phyloP scores from a whole-genome alignment of 2,113 vertebrate species.

The Carassius auratus region DNA sequence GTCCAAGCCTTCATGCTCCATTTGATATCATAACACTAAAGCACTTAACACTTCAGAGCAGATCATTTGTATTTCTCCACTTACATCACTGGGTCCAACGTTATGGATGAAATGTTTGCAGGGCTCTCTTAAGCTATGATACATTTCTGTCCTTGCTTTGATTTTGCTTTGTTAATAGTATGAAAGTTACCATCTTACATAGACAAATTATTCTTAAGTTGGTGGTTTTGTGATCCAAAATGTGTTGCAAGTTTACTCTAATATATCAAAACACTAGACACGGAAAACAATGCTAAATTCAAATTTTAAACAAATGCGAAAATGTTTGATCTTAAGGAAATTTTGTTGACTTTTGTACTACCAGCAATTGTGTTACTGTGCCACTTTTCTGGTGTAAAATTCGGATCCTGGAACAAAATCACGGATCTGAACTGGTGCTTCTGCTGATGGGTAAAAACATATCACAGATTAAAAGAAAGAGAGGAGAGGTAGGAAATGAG shows the following conservation, averaged over 20 bases:
- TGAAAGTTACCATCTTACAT: not conserved
- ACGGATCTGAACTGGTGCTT: not conserved
- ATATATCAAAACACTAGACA: not conserved
- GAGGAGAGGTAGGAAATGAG: not conserved
- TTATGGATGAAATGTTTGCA: conserved; percentile 26
- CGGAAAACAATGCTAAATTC: not conserved
- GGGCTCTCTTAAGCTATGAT: conserved; percentile 27
- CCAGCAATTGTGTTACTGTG: not conserved
- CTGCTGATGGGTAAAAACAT: not conserved
- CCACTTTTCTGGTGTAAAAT: not conserved
- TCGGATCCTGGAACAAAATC: not conserved
- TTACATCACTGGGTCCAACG: conserved; percentile 19
- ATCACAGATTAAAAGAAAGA: not conserved
- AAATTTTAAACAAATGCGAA: not conserved
- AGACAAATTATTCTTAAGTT: not conserved
- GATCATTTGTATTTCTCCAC: conserved; percentile 60
- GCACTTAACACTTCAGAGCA: conserved; percentile 72
- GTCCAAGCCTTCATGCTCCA: conserved; percentile 74
- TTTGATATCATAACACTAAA: conserved; percentile 78
- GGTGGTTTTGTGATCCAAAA: not conserved
- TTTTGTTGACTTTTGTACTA: not conserved
- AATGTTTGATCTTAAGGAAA: not conserved
- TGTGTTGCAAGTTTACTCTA: not conserved
- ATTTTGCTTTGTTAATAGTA: not conserved
- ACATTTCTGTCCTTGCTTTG: conserved; percentile 19